Percentiles rank a stretch among this genome's conserved stretches.
phyloP scores from a whole-genome alignment of 2,888 invertebrate species.

The Diadromus collaris region DNA sequence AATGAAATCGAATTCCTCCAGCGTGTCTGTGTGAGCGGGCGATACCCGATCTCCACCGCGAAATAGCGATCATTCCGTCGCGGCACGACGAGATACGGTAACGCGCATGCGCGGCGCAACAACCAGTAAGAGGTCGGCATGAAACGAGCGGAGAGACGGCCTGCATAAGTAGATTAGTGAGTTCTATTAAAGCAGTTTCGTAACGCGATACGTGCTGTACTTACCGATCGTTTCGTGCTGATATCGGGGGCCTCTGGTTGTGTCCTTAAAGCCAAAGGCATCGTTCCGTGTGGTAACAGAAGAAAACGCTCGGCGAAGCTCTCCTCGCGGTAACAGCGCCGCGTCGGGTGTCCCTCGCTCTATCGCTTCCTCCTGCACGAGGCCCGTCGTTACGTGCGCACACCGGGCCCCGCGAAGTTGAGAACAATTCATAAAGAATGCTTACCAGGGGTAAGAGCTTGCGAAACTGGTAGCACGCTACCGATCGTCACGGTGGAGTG shows the following conservation, averaged over 20 bases:
- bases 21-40: not conserved
- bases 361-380: constrained; percentile 30
- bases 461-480: constrained; percentile 54
- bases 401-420: constrained; percentile 18
- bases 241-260: constrained; percentile 50
- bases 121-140: constrained; percentile 27
- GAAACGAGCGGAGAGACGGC: constrained; percentile 26
- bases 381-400: constrained; percentile 2
- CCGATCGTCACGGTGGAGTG: constrained; percentile 55
- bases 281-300: constrained; percentile 50
- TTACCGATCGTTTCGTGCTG: constrained; percentile 63
- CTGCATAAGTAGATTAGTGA: constrained; percentile 63
- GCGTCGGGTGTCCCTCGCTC: not conserved
- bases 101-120: constrained; percentile 19
- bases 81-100: constrained; percentile 51
- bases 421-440: constrained; percentile 63
- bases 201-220: constrained; percentile 64
- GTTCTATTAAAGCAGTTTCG: constrained; percentile 64
- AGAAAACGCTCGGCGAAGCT: constrained; percentile 39
- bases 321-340: constrained; percentile 21
- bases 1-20: constrained; percentile 47
- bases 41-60: constrained; percentile 48
- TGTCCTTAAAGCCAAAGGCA: constrained; percentile 48
- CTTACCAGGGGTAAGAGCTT: constrained; percentile 56
- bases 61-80: constrained; percentile 59